Conservation (phyloP, 1,140 invertebrate species). For the Phymorhynchus buccinoides region DNA sequence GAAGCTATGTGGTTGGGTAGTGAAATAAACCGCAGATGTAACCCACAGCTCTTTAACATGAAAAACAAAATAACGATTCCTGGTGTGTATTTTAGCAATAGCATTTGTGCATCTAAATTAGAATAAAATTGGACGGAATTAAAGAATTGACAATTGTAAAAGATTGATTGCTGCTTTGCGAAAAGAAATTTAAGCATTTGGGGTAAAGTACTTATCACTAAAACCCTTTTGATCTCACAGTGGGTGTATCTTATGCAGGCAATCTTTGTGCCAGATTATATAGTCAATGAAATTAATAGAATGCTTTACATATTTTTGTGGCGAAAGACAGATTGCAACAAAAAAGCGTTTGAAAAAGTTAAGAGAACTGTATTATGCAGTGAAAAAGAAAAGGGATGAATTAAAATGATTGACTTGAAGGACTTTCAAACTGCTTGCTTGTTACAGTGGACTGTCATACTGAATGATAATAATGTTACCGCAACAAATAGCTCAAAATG, state of each 20-base stretch:
- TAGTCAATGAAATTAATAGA: not conserved
- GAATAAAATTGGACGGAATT: not conserved
- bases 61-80: not conserved
- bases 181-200: not conserved
- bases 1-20: not conserved
- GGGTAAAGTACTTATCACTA: not conserved
- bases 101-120: not conserved
- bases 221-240: not conserved
- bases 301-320: not conserved
- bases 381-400: not conserved
- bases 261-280: not conserved
- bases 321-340: not conserved
- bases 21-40: not conserved
- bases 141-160: not conserved
- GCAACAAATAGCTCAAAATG: no score
- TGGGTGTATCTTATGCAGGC: not conserved
- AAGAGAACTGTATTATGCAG: not conserved
- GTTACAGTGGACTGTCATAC: not conserved
- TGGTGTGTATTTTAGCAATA: not conserved
- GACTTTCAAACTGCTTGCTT: not conserved
- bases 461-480: not conserved
- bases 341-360: not conserved
- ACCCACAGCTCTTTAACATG: not conserved
- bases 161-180: not conserved
- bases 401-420: not conserved